Percentiles rank a stretch among this genome's conserved stretches.
Conservation (phyloP, 1,140 invertebrate species). For the Hypothenemus hampei region DNA sequence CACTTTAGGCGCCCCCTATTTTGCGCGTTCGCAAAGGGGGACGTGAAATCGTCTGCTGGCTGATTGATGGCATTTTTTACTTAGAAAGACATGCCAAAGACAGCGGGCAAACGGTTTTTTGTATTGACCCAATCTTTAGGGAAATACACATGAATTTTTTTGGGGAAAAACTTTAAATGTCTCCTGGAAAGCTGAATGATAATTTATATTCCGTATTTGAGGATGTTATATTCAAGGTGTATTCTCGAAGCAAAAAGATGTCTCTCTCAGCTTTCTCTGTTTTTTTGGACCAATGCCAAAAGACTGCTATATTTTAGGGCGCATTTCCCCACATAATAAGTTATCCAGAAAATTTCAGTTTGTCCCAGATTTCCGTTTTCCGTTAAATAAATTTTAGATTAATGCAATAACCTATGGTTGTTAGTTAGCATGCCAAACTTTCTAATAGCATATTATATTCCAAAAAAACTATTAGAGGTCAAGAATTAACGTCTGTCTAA, state of each 20-base stretch:
- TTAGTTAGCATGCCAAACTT: too few relatives aligned
- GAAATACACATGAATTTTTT: constrained; percentile 1
- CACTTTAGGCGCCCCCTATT: constrained; percentile 32
- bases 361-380: constrained; percentile 21
- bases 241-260: background rate
- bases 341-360: constrained; percentile 25
- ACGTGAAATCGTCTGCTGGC: constrained; percentile 14
- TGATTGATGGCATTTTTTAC: constrained; percentile 28
- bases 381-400: constrained; percentile 23
- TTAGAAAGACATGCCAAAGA: constrained; percentile 22
- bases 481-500: too few relatives aligned
- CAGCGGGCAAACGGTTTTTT: constrained; percentile 9
- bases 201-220: too few relatives aligned
- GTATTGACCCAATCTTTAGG: background rate
- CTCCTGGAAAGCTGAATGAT: too few relatives aligned
- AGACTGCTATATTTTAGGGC: constrained; percentile 16
- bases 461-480: too few relatives aligned
- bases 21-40: constrained; percentile 20
- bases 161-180: too few relatives aligned
- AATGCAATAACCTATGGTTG: too few relatives aligned
- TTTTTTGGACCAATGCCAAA: constrained; percentile 23
- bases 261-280: background rate
- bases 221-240: background rate
- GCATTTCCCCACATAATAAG: constrained; percentile 27
- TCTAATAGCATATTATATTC: too few relatives aligned